A percentile compares a stretch with the other conserved stretches of the same genome.
Evolutionary conservation across 2,113 vertebrate genomes (phyloP).

Genomic region (Microtus pennsylvanicus): DNA sequence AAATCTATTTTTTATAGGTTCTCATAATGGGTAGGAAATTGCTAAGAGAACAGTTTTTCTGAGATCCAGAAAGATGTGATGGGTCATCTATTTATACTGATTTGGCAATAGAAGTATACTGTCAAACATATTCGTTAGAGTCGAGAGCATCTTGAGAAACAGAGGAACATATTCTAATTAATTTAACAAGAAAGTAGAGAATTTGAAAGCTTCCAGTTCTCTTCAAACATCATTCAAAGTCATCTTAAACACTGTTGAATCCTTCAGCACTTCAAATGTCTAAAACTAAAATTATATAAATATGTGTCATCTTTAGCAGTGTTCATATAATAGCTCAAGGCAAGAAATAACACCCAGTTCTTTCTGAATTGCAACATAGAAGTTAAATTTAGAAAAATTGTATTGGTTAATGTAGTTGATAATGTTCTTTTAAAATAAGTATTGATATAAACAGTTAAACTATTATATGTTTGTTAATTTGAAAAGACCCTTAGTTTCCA

Average conservation of each 20-base stretch:
- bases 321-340: not conserved
- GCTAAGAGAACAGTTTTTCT: slow-evolving; percentile 12
- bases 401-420: not conserved
- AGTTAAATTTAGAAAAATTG: not conserved
- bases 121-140: not conserved
- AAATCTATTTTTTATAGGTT: not conserved
- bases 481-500: not conserved
- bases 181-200: slow-evolving; percentile 3
- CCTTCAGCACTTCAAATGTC: not conserved
- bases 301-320: not conserved
- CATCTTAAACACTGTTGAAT: not conserved
- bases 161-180: not conserved
- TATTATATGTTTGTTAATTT: not conserved
- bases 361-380: slow-evolving; percentile 14
- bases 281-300: slow-evolving; percentile 20
- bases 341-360: not conserved
- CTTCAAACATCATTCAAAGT: not conserved
- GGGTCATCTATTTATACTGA: not conserved
- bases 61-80: not conserved
- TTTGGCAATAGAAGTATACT: not conserved
- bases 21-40: not conserved
- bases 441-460: not conserved
- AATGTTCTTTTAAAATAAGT: not conserved
- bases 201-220: slow-evolving; percentile 15
- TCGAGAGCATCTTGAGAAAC: not conserved